These are phyloP conservation scores for Ictalurus furcatus DNA, from an alignment of 2,113 vertebrate genomes.

Conservation along the genomic window DNA sequence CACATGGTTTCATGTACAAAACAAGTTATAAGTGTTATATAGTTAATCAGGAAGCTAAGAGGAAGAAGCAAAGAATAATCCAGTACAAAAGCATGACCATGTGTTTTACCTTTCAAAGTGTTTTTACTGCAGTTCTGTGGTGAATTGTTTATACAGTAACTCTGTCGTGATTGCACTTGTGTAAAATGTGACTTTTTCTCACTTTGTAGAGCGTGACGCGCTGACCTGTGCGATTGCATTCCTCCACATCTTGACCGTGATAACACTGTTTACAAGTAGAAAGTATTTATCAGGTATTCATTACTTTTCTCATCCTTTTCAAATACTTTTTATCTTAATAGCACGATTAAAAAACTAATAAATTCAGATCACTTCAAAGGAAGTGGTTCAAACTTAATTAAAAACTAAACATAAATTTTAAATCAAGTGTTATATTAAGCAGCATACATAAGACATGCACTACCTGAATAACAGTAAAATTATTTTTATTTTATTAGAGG, in stretches of 20 bases:
- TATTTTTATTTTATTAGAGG: too few species aligned
- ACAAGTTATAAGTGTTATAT: neutral
- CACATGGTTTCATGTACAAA: neutral
- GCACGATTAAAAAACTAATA: neutral
- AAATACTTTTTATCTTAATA: neutral
- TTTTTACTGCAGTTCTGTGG: too few species aligned
- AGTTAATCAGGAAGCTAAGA: neutral
- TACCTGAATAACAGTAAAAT: too few species aligned
- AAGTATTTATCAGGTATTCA: neutral
- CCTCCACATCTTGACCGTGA: neutral
- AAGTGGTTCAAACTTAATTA: neutral
- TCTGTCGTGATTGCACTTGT: too few species aligned
- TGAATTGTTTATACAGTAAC: too few species aligned
- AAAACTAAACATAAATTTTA: neutral
- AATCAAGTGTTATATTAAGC: too few species aligned
- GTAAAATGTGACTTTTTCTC: too few species aligned
- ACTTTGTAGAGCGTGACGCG: too few species aligned
- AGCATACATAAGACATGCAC: too few species aligned
- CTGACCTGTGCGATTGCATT: neutral
- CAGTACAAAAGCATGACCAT: too few species aligned
- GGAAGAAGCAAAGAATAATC: neutral
- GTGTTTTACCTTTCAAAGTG: too few species aligned
- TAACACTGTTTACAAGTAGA: neutral
- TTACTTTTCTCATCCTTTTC: neutral
- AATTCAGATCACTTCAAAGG: neutral